Base-by-base conservation (phyloP, 2,888 invertebrate species). In the Troides aeacus region DNA sequence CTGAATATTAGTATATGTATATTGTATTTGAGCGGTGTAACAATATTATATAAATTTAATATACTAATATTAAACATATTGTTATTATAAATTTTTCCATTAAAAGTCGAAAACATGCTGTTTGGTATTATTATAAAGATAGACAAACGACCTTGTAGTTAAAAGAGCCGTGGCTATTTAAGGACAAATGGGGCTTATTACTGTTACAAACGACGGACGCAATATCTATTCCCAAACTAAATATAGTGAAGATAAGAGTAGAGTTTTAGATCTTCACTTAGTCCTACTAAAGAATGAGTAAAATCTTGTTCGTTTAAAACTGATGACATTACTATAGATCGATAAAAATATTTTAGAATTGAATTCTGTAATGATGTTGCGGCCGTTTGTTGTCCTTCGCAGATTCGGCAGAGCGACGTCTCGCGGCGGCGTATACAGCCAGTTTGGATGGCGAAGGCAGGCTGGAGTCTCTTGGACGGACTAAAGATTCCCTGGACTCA, bases 301-400 rank as follows among this genome's bases (percentile, higher is more conserved):
- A 39, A 39, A 39, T 10, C 7, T 10, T 39, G 6, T 10, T 39
- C 10, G 7, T 39, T 39, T 10, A 39, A 39, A 39, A 39, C 8
- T 1, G 17, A 53, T 53, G 53, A 53, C 6, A 53, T 53, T 53
- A 53, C n/a, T 12, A n/a, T n/a, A 53, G 53, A 53, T n/a, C 17
- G n/a, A 53, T 53, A 6, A 53, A 53, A 39, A 39, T 10, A 53
- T 53, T 39, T 78, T 91, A 96, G 85, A 96, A 96, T 81, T 96
- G 96, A 81, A 96, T 96, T 72, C 96, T 94, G 83, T 96, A 96
- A 84, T 95, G 95, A 81, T 94, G 95, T 64, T 78, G 78, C 39
- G 94, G 94, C 70, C 94, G 79, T 73, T 92, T 92, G 62, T 83
- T 89, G 69, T 94, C 94, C 76, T 94, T 93, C 6, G 94, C 94